Evolutionary conservation across 2,888 invertebrate species (phyloP), one percentile per base, ranked within the genome.

Genomic region (Macrophya annulata): DNA sequence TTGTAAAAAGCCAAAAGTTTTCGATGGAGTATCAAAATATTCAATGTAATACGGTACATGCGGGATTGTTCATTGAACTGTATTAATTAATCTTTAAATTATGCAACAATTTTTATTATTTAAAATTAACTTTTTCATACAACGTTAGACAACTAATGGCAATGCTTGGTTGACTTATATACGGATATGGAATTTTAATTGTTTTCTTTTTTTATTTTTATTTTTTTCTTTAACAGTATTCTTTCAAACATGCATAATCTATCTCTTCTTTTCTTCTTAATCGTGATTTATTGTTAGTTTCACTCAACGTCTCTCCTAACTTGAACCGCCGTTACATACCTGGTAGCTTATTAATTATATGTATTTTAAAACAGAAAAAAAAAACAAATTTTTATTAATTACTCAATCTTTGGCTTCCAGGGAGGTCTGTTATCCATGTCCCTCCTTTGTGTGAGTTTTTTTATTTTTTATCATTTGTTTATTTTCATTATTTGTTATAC

Each of bases 321-420:
- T 21, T 43, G 12, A 43, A 81, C 12, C 40, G 43, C 12, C 43
- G 43, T 8, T 15, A 40, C 48, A 51, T 31, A 21, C 15, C 37
- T 37, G 79, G 62, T 43, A 40, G 62, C 59, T 59, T 62, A 40
- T 62, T 81, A 43, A 43, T 72, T 45, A 72, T 65, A 65, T 72
- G 17, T 72, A 40, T 40, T 72, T 45, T 45, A 45, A 74, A 74
- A 48, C 21, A 74, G 17, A 43, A 21, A 74, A 72, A 15, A 86
- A 87, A 88, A 65, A 21, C 40, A 84, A 85, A 86, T 86, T 87
- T 86, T 89, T 82, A 87, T 87, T 86, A 86, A 87, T 86, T 89
- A 88, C 85, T 88, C 86, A 86, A 87, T 91, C 91, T 91, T 91
- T 91, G 90, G 89, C 88, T 90, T 90, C 77, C 25, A 59, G 77